Conservation (phyloP, 2,797 vertebrate species). For the Urocyon cinereoargenteus region DNA sequence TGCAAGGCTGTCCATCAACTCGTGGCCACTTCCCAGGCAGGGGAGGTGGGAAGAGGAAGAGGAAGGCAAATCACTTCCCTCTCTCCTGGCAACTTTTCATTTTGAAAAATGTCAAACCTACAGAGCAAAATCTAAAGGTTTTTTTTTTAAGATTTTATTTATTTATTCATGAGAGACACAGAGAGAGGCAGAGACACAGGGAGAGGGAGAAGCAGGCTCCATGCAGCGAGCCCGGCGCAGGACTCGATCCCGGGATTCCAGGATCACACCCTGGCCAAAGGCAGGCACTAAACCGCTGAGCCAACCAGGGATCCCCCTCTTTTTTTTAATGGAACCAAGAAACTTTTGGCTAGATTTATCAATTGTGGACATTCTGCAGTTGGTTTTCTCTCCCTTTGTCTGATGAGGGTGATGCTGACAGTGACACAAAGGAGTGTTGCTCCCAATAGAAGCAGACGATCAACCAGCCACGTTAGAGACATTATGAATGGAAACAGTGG, state of each 20-base stretch:
- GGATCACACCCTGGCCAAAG: too few species aligned
- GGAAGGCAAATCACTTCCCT: background rate
- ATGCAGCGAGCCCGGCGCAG: too few species aligned
- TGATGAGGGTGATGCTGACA: background rate
- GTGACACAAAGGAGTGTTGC: background rate
- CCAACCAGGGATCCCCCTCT: too few species aligned
- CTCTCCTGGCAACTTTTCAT: background rate
- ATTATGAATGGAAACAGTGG: background rate
- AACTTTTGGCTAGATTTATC: background rate
- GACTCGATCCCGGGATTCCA: too few species aligned
- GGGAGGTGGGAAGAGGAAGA: background rate
- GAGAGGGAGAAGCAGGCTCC: too few species aligned
- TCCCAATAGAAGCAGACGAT: background rate
- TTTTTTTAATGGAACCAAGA: background rate
- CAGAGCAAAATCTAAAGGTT: background rate
- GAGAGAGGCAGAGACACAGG: too few species aligned
- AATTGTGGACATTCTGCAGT: background rate
- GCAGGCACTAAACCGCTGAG: too few species aligned
- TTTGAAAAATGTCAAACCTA: conserved; percentile 29
- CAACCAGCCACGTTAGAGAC: background rate
- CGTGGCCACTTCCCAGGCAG: background rate
- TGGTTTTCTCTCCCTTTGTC: background rate
- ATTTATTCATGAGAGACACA: too few species aligned
- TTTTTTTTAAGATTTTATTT: background rate
- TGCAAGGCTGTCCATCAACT: background rate